Conservation (phyloP, 2,113 vertebrate genomes). For the Mesocricetus auratus region DNA sequence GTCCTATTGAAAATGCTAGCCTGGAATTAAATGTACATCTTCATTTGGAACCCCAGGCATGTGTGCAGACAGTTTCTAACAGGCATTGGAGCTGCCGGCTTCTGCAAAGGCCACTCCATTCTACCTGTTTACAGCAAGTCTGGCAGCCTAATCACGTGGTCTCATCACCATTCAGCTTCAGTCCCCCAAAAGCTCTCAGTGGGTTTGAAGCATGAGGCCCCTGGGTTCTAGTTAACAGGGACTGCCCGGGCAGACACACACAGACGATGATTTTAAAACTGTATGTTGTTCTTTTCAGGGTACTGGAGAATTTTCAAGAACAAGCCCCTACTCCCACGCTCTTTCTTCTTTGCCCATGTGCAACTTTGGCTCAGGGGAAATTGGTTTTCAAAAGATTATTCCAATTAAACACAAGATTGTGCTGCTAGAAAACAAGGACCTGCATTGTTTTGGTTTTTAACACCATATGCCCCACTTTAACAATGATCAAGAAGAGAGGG, state of each 20-base stretch:
- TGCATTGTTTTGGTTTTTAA: neutral
- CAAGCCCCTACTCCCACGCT: neutral
- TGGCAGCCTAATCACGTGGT: accelerated
- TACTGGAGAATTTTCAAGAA: neutral
- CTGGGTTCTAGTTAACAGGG: neutral
- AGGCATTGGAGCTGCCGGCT: neutral
- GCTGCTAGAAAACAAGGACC: neutral
- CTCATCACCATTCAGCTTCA: neutral
- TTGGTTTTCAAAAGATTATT: constrained; percentile 52
- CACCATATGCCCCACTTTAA: neutral
- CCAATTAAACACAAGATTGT: constrained; percentile 31
- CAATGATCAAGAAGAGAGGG: neutral
- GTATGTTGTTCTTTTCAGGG: neutral
- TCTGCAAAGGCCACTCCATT: neutral
- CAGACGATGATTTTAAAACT: neutral
- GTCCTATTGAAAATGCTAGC: neutral
- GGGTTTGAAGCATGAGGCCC: neutral
- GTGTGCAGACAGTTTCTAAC: neutral
- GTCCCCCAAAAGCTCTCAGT: neutral
- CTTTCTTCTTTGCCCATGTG: neutral
- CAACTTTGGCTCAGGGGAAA: neutral
- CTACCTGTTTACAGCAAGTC: neutral
- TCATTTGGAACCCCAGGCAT: neutral
- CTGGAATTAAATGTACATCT: neutral
- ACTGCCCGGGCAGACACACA: neutral